phyloP scores from a whole-genome alignment of 2,797 vertebrate genomes.

The Limnodromus scolopaceus region DNA sequence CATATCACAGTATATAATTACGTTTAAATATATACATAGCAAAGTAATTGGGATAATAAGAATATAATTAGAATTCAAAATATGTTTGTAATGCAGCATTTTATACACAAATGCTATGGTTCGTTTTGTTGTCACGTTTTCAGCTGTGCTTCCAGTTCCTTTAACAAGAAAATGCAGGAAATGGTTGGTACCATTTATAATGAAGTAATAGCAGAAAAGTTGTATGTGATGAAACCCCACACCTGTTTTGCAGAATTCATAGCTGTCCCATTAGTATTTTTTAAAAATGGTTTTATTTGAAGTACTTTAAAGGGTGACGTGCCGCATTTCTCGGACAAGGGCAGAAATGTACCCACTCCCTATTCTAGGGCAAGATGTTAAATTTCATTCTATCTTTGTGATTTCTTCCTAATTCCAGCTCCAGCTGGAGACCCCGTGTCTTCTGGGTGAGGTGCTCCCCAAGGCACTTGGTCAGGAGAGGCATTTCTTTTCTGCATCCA shows the following conservation, averaged over 20 bases:
- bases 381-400: not conserved
- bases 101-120: not conserved
- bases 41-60: not conserved
- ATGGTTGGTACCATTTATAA: not conserved
- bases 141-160: not conserved
- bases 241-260: not conserved
- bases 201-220: not conserved
- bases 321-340: accelerated
- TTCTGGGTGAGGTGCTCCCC: not conserved
- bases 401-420: not conserved
- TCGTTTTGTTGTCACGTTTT: not conserved
- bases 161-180: not conserved
- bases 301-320: not conserved
- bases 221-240: not conserved
- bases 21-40: not conserved
- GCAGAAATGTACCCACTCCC: not conserved
- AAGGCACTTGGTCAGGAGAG: not conserved
- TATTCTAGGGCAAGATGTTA: not conserved
- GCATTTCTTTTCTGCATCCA: not conserved
- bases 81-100: not conserved
- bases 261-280: not conserved
- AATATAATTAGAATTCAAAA: not conserved
- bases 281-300: not conserved
- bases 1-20: not conserved
- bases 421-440: accelerated